Base-by-base conservation (phyloP, 2,888 invertebrate species). In the Drosophila imparisetae region DNA sequence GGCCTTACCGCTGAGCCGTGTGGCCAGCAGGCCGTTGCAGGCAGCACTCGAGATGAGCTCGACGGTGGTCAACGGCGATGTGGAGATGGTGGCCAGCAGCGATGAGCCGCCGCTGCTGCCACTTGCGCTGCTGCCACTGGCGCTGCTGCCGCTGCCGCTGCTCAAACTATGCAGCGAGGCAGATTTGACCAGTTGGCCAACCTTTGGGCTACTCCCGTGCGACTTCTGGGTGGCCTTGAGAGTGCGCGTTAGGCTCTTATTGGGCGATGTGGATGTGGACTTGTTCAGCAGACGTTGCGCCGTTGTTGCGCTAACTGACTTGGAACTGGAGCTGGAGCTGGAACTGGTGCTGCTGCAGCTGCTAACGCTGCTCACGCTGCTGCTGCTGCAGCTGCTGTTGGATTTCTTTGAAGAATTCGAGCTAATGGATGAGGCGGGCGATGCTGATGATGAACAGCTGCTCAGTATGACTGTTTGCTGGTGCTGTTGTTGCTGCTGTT, bases 1-100 rank as follows among this genome's bases (percentile, higher is more conserved):
- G 81, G 85, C 83, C 81, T 92, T 92, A 71, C 92, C 92, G 83
- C 92, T 89, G 71, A 90, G 81, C 73, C 90, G 86, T 50, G 92
- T 81, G 75, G 92, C 90, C 78, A 93, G 81, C 65, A 93, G 81
- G 78, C 92, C 91, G 89, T 91, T 92, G 80, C 91, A 93, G 64
- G 86, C 86, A 58, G 87, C 80, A 72, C 91, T 90, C 57, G 92
- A 92, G 66, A 92, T 91, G 50, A 92, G 84, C 89, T 92, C 92
- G 45, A 92, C 89, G 55, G 92, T 89, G 66, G 91, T 83, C 71
- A 91, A 80, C 62, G 89, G 91, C 66, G 91, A 91, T 57, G 91
- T 88, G 66, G 92, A 90, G 81, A 92, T 90, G 85, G 92, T 91
- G 86, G 92, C 88, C 65, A 92, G 90, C 86, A 92, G 81, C 76